Base-by-base conservation (phyloP, 1,140 invertebrate genomes). In the Druon quercuslanigerum region DNA sequence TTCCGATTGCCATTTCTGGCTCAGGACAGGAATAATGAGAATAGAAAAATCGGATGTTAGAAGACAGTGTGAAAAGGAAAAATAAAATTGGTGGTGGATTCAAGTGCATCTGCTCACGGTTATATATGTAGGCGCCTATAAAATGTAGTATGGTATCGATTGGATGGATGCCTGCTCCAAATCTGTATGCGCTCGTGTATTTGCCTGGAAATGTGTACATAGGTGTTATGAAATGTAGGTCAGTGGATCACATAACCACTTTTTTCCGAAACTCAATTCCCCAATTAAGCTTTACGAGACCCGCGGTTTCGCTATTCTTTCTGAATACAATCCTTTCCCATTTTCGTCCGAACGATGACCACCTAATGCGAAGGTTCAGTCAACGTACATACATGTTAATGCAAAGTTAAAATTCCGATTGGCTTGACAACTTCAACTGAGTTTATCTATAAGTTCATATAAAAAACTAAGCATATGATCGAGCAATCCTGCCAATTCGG, bases 141-240 rank as follows among this genome's bases (percentile, higher is more conserved):
- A 84, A 86, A 86, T 90, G 78, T 83, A 85, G 86, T 86, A 80
- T 86, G 79, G 77, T 88, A 91, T 91, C 86, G 90, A 91, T 91
- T 90, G 83, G 79, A 83, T 83, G 82, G 83, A 82, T 89, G 86
- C 87, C 82, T 87, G 87, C 86, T 87, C 86, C 86, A 85, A 90
- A 90, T 90, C 86, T 88, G 87, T 87, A 87, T 88, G 75, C 79
- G 82, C 79, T 80, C 83, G 82, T 85, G 83, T 85, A 80, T 86
- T 87, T 86, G 84, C 84, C 83, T 83, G 85, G 81, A 89, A 86
- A 87, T 88, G 79, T 78, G 79, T 79, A 80, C 74, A 71, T 51
- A 81, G 46, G 66, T 71, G 73, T 80, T 81, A 81, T 78, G 80
- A 84, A 87, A 91, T 91, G 87, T 88, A 88, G 90, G 90, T 91